Evolutionary conservation across 1,140 invertebrate species (phyloP).

Genomic region (Myzus persicae): DNA sequence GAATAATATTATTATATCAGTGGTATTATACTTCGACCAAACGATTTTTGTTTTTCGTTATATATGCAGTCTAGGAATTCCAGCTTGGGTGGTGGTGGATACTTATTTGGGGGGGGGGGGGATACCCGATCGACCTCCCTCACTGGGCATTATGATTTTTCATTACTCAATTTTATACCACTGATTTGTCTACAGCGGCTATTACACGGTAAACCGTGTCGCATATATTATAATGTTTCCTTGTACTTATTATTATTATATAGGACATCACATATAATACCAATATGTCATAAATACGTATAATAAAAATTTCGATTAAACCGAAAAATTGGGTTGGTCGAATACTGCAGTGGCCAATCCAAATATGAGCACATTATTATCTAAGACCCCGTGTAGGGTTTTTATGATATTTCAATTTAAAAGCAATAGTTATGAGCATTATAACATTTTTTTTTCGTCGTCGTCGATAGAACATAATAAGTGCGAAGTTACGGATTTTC

Average conservation of each 20-base stretch:
- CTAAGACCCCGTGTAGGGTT: neutral
- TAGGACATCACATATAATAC: neutral
- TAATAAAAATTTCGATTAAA: neutral
- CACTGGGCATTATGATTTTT: neutral
- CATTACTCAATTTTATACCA: neutral
- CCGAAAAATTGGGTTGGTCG: neutral
- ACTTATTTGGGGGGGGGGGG: neutral
- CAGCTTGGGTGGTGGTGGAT: neutral
- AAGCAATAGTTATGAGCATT: neutral
- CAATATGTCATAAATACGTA: neutral
- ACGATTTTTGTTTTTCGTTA: neutral
- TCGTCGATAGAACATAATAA: neutral
- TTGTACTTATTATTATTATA: too few relatives aligned
- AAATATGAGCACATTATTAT: neutral
- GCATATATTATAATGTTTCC: too few relatives aligned
- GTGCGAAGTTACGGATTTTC: too few relatives aligned
- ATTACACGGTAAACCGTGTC: neutral
- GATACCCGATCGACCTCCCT: too few relatives aligned
- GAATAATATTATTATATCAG: neutral
- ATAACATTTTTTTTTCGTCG: neutral
- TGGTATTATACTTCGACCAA: neutral
- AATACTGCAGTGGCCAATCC: neutral
- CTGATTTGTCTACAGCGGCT: neutral
- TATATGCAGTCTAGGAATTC: neutral
- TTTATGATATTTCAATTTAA: neutral